phyloP scores from a whole-genome alignment of 2,113 vertebrate genomes.

The Chionis minor region DNA sequence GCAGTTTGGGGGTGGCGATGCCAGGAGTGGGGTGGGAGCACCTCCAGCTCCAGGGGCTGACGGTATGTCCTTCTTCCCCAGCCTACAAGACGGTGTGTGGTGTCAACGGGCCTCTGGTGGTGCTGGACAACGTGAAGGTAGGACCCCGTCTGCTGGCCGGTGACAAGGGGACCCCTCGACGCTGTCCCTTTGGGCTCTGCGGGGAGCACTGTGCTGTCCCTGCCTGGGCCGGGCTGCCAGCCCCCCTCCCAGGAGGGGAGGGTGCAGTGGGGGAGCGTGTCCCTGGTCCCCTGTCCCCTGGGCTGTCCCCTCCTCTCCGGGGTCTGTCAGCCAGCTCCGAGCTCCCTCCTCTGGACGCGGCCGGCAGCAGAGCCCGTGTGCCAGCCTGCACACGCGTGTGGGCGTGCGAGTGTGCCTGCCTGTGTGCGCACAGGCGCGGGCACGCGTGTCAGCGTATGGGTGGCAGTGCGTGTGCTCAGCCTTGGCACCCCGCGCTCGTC shows the following conservation, averaged over 20 bases:
- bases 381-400: background rate
- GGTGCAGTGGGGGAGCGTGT: rapidly evolving
- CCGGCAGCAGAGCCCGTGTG: background rate
- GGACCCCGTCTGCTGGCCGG: rapidly evolving
- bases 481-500: too few relatives aligned
- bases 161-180: background rate
- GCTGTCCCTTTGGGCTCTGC: background rate
- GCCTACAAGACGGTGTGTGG: slow-evolving; percentile 79
- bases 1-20: background rate
- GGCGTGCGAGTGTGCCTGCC: rapidly evolving
- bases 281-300: background rate
- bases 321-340: background rate
- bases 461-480: rapidly evolving
- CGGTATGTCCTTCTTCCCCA: background rate
- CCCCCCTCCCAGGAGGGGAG: background rate
- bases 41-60: background rate
- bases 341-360: slow-evolving; percentile 8
- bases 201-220: background rate
- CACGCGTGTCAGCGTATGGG: rapidly evolving
- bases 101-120: slow-evolving; percentile 78
- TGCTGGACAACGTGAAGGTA: slow-evolving; percentile 84
- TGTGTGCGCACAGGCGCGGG: rapidly evolving
- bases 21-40: background rate
- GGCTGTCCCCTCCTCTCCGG: background rate
- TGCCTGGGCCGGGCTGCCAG: background rate